These are phyloP conservation scores for Petrolisthes cinctipes DNA, from an alignment of 2,888 invertebrate genomes.

Conservation along the genomic window DNA sequence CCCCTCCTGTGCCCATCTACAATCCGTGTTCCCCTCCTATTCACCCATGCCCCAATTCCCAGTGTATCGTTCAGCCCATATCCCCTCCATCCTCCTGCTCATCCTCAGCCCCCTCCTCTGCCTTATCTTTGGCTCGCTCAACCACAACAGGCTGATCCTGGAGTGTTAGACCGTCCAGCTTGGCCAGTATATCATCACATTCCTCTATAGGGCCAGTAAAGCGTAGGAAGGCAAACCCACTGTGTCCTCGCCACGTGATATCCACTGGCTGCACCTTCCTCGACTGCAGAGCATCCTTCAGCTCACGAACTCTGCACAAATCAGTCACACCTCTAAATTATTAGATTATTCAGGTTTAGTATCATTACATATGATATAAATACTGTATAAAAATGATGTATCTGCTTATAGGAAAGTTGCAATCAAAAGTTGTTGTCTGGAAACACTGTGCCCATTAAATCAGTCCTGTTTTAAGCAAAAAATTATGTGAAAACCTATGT, in stretches of 20 bases:
- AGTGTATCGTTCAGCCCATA: not conserved
- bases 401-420: no score
- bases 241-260: constrained; percentile 51
- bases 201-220: constrained; percentile 52
- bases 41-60: constrained; percentile 2
- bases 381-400: no score
- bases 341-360: no score
- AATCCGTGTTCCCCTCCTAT: not conserved
- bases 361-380: no score
- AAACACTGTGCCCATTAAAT: no score
- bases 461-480: no score
- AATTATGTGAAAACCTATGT: no score
- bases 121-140: constrained; percentile 53
- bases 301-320: constrained; percentile 54
- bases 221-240: constrained; percentile 59
- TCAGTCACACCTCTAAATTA: no score
- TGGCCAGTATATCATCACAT: constrained; percentile 46
- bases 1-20: not conserved
- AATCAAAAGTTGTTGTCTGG: no score
- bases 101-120: constrained; percentile 18
- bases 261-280: constrained; percentile 56
- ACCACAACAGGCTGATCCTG: constrained; percentile 54
- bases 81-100: not conserved
- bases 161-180: constrained; percentile 51
- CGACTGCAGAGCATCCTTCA: constrained; percentile 57